These are phyloP conservation scores for Oscheius sp. DNA, from an alignment of 2,888 invertebrate genomes.

Conservation along the genomic window DNA sequence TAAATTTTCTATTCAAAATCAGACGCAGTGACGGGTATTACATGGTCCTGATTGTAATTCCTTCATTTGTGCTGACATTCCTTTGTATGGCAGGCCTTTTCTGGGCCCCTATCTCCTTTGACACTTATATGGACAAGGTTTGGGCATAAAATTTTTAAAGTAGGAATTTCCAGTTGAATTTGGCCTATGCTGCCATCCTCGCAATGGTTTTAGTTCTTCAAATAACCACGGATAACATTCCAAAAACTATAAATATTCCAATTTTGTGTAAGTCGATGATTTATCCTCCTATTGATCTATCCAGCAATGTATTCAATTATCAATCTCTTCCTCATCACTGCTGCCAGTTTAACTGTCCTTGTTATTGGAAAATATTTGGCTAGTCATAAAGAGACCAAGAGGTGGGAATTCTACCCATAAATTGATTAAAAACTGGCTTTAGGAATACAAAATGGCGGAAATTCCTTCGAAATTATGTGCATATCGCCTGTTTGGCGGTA, in stretches of 20 bases:
- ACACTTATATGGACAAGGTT: constrained; percentile 33
- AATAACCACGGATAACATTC: constrained; percentile 35
- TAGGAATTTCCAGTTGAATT: constrained; percentile 21
- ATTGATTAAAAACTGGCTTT: background rate
- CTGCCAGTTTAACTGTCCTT: constrained; percentile 10
- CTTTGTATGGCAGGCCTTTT: constrained; percentile 31
- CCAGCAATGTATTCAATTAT: constrained; percentile 18
- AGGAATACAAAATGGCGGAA: background rate
- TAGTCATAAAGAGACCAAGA: constrained; percentile 1
- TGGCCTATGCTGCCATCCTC: constrained; percentile 32
- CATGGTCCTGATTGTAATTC: constrained; percentile 30
- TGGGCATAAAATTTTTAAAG: background rate
- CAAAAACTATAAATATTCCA: constrained; percentile 20
- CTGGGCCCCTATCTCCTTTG: constrained; percentile 24
- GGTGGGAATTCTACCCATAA: background rate
- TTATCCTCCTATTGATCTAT: background rate
- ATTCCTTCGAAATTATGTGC: background rate
- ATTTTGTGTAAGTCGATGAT: constrained; percentile 21
- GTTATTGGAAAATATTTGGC: constrained; percentile 17
- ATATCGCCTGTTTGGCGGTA: background rate
- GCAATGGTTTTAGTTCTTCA: constrained; percentile 34
- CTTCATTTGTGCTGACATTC: constrained; percentile 28
- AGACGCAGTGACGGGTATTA: constrained; percentile 17
- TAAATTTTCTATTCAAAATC: background rate
- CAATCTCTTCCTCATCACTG: constrained; percentile 16